Evolutionary conservation across 1,140 invertebrate species (phyloP).

Genomic region (Drosophila saltans): DNA sequence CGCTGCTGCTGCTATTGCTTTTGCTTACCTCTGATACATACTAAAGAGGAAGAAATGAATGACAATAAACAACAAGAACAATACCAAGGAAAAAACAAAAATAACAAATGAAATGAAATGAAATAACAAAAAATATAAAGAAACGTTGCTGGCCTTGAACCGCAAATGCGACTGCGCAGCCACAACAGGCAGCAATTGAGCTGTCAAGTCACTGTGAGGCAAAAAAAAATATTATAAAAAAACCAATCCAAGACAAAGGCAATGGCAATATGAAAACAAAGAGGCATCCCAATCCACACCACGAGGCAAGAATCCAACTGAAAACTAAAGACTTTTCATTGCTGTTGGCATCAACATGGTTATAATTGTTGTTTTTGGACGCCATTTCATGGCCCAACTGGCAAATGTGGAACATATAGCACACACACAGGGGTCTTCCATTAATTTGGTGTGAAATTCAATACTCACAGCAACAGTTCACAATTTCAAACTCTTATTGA

Average conservation of each 20-base stretch:
- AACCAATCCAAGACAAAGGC: slow-evolving; percentile 1
- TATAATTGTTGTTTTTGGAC: slow-evolving; percentile 8
- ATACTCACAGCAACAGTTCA: slow-evolving; percentile 21
- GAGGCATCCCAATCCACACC: background rate
- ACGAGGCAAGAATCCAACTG: slow-evolving; percentile 12
- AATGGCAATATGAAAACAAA: slow-evolving; percentile 14
- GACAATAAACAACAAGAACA: slow-evolving; percentile 1
- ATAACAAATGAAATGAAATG: slow-evolving; percentile 27
- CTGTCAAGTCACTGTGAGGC: slow-evolving; percentile 43
- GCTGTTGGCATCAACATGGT: slow-evolving; percentile 5
- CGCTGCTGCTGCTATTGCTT: background rate
- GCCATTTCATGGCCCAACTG: background rate
- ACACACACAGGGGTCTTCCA: slow-evolving; percentile 1
- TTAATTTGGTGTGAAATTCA: slow-evolving; percentile 46
- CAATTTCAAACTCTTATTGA: slow-evolving; percentile 1
- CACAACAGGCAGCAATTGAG: slow-evolving; percentile 41
- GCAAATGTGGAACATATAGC: too few relatives aligned
- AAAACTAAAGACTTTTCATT: slow-evolving; percentile 15
- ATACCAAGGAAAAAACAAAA: background rate
- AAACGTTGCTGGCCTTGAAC: slow-evolving; percentile 45
- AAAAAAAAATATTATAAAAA: slow-evolving; percentile 18
- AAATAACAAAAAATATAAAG: background rate
- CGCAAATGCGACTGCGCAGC: slow-evolving; percentile 48
- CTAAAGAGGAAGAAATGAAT: slow-evolving; percentile 5
- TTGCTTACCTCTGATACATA: slow-evolving; percentile 5